phyloP scores from a whole-genome alignment of 2,113 vertebrate species.

The Thunnus thynnus region DNA sequence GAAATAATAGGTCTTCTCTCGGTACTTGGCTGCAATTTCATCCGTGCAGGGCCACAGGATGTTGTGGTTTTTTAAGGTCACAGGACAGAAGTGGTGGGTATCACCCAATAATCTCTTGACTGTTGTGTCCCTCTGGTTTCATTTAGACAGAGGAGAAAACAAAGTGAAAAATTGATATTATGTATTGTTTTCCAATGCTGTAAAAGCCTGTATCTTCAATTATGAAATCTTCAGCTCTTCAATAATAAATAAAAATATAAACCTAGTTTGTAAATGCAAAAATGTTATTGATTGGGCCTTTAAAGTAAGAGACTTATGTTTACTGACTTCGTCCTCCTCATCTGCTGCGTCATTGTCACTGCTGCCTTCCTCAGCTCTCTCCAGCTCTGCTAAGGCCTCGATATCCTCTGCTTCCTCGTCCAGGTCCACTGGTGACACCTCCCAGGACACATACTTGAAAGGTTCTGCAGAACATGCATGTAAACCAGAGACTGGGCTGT shows the following conservation, averaged over 20 bases:
- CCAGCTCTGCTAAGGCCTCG: slow-evolving; percentile 79
- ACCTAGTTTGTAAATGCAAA: background rate
- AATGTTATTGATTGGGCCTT: background rate
- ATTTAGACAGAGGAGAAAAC: background rate
- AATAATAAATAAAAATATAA: background rate
- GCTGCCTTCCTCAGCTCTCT: slow-evolving; percentile 72
- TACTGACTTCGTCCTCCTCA: slow-evolving; percentile 74
- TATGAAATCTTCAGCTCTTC: background rate
- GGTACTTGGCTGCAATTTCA: slow-evolving; percentile 89
- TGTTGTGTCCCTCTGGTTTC: slow-evolving; percentile 82
- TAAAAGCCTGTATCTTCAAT: background rate
- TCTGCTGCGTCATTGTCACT: slow-evolving; percentile 78
- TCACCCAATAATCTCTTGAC: slow-evolving; percentile 88
- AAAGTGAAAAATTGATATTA: background rate
- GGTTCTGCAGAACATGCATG: slow-evolving; percentile 80
- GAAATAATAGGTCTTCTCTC: slow-evolving; percentile 91
- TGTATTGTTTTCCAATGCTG: background rate
- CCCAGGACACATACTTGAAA: slow-evolving; percentile 86
- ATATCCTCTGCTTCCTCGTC: slow-evolving; percentile 89
- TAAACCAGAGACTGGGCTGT: background rate
- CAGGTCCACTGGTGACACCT: slow-evolving; percentile 85
- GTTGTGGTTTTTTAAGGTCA: slow-evolving; percentile 89
- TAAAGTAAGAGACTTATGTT: background rate
- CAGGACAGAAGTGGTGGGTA: slow-evolving; percentile 92
- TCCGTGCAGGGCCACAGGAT: slow-evolving; percentile 86